Percentiles rank a stretch among this genome's conserved stretches.
Conservation (phyloP, 2,888 invertebrate genomes). For the Drosophila mayaguana region DNA sequence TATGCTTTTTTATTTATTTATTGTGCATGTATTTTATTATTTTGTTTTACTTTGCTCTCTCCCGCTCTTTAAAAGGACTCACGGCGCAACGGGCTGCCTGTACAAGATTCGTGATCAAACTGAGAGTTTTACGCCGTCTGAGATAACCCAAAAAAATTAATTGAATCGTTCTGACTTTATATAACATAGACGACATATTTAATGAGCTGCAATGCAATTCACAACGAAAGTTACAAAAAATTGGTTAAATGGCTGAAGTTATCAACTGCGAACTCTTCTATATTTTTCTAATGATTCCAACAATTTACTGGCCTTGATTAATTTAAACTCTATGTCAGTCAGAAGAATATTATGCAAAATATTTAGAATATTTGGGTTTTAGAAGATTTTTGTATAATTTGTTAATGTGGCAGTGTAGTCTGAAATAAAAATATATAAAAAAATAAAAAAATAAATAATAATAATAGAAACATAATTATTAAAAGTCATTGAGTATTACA, state of each 20-base stretch:
- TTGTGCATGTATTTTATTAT: constrained; percentile 65
- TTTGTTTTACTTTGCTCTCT: constrained; percentile 18
- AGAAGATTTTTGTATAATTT: too few relatives aligned
- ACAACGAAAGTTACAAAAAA: neutral
- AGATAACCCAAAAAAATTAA: constrained; percentile 7
- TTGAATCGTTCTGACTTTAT: neutral
- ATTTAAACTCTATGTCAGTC: too few relatives aligned
- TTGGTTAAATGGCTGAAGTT: too few relatives aligned
- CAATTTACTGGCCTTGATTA: too few relatives aligned
- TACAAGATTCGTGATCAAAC: constrained; percentile 22
- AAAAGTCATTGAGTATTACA: too few relatives aligned
- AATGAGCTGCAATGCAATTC: constrained; percentile 13
- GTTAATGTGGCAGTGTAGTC: too few relatives aligned
- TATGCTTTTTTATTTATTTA: constrained; percentile 74
- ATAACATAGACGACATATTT: constrained; percentile 3
- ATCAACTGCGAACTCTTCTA: neutral
- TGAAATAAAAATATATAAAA: too few relatives aligned
- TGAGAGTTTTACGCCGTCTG: constrained; percentile 14
- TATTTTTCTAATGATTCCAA: neutral
- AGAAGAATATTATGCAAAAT: too few relatives aligned
- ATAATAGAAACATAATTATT: too few relatives aligned
- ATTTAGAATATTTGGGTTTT: too few relatives aligned
- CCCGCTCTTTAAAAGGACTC: constrained; percentile 29
- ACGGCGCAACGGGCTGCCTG: constrained; percentile 15
- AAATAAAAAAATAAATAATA: too few relatives aligned